Percentiles rank a stretch among this genome's conserved stretches.
phyloP scores from a whole-genome alignment of 1,140 invertebrate species.

The Semibalanus balanoides region DNA sequence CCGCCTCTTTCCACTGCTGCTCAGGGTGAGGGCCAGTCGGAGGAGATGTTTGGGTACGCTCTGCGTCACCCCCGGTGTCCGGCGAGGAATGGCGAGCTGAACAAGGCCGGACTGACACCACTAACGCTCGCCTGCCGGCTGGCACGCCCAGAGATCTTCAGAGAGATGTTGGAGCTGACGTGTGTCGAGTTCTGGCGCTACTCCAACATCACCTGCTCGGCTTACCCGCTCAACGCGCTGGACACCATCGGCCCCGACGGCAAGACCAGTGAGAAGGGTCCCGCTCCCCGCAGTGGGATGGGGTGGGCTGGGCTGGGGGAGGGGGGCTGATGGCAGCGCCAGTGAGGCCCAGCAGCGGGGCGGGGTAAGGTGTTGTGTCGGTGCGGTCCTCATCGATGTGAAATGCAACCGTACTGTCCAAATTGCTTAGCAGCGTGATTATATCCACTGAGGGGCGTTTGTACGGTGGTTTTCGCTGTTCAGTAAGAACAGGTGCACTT shows the following conservation, averaged over 20 bases:
- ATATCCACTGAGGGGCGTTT: too few relatives aligned
- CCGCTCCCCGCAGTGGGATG: background rate
- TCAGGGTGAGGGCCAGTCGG: slow-evolving; percentile 44
- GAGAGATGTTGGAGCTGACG: slow-evolving; percentile 93
- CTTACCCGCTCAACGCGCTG: slow-evolving; percentile 86
- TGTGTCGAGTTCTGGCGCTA: slow-evolving; percentile 96
- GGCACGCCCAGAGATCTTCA: slow-evolving; percentile 80
- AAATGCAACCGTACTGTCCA: too few relatives aligned
- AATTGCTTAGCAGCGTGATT: too few relatives aligned
- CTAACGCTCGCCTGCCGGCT: slow-evolving; percentile 90
- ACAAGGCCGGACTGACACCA: slow-evolving; percentile 81
- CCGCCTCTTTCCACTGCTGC: slow-evolving; percentile 20
- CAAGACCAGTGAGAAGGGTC: slow-evolving; percentile 59
- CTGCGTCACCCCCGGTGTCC: slow-evolving; percentile 81
- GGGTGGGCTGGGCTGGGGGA: background rate
- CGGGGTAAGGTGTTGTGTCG: background rate
- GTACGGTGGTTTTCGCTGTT: too few relatives aligned
- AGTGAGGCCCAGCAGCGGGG: too few relatives aligned
- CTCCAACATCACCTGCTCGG: slow-evolving; percentile 97
- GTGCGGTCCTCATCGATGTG: too few relatives aligned
- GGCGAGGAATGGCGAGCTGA: slow-evolving; percentile 75
- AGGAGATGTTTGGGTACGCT: slow-evolving; percentile 86
- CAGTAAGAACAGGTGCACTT: too few relatives aligned
- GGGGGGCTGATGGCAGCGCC: too few relatives aligned
- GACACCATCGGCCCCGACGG: slow-evolving; percentile 90